Evolutionary conservation across 2,113 vertebrate genomes (phyloP).

Genomic region (Chloebia gouldiae): DNA sequence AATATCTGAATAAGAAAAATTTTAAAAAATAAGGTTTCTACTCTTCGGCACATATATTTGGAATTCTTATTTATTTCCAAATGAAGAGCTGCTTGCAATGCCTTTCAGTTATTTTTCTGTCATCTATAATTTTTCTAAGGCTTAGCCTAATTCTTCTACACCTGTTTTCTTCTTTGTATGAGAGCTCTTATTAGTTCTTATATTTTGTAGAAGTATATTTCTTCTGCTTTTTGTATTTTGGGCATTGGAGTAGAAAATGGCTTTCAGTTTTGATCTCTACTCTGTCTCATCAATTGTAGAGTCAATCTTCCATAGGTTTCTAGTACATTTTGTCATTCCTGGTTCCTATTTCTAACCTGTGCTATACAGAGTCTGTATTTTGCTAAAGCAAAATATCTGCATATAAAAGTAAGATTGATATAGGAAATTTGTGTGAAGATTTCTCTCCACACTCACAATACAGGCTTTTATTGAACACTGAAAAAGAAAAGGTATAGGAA

Average conservation of each 20-base stretch:
- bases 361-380: not conserved
- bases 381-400: not conserved
- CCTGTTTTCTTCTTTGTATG: not conserved
- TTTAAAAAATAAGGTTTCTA: not conserved
- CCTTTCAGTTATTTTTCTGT: not conserved
- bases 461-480: not conserved
- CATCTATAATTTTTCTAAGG: not conserved
- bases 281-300: not conserved
- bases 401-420: not conserved
- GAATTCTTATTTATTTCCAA: not conserved
- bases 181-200: not conserved
- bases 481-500: not conserved
- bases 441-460: not conserved
- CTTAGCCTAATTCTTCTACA: not conserved
- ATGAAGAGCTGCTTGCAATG: not conserved
- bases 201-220: conserved; percentile 10
- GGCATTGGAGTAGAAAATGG: conserved; percentile 42
- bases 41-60: not conserved
- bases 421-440: not conserved
- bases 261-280: conserved; percentile 48
- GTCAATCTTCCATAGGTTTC: conserved; percentile 6
- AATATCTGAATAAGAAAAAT: not conserved
- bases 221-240: conserved; percentile 33
- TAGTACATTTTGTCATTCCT: not conserved
- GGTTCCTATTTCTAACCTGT: not conserved